A percentile compares a stretch with the other conserved stretches of the same genome.
These are phyloP conservation scores for Brachirus orientalis DNA, from an alignment of 2,113 vertebrate genomes.

Conservation along the genomic window DNA sequence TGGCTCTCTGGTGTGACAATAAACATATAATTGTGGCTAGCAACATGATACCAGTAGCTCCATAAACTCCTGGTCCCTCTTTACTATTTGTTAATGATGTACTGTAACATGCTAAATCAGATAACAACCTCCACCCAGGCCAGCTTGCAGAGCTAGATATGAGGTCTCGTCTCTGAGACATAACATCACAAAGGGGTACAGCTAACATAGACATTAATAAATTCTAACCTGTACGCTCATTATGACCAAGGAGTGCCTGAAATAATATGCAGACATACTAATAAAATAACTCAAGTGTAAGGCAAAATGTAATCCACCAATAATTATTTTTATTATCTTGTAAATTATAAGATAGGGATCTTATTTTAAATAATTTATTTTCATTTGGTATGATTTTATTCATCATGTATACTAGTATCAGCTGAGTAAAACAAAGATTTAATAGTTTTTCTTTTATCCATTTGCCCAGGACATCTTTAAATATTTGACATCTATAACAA, in stretches of 20 bases:
- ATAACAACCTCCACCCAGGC: slow-evolving; percentile 69
- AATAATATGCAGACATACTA: too few species aligned
- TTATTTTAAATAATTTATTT: too few species aligned
- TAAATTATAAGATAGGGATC: too few species aligned
- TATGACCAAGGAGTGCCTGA: neutral
- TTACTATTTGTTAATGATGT: neutral
- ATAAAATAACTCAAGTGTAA: too few species aligned
- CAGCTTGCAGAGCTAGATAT: slow-evolving; percentile 73
- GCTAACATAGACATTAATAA: neutral
- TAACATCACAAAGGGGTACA: slow-evolving; percentile 37
- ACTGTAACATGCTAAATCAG: slow-evolving; percentile 31
- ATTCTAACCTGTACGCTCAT: slow-evolving; percentile 4
- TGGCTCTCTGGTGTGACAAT: slow-evolving; percentile 22
- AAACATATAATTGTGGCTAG: slow-evolving; percentile 60
- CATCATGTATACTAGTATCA: too few species aligned
- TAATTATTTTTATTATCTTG: too few species aligned
- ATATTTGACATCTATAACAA: too few species aligned
- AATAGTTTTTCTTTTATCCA: too few species aligned
- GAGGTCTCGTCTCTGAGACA: slow-evolving; percentile 25
- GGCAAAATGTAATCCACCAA: too few species aligned
- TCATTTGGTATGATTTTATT: too few species aligned
- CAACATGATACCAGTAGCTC: slow-evolving; percentile 27
- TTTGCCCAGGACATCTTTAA: too few species aligned
- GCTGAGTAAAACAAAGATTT: too few species aligned
- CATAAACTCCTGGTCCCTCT: neutral